Evolutionary conservation across 2,113 vertebrate genomes (phyloP).

Genomic region (Morone chrysops): DNA sequence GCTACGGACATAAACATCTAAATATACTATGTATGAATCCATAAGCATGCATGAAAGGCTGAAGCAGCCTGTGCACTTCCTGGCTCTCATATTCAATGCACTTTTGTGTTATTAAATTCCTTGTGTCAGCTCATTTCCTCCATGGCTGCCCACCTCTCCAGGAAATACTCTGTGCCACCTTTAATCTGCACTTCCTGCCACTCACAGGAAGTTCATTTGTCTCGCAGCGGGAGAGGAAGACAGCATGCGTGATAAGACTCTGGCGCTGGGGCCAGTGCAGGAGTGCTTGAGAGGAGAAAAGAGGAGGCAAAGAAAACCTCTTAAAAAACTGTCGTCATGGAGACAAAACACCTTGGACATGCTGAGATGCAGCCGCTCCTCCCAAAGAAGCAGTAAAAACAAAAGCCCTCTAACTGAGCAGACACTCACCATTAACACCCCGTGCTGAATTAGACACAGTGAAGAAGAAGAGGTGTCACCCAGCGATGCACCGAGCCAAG

Average conservation of each 20-base stretch:
- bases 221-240: constrained; percentile 23
- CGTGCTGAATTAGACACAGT: constrained; percentile 21
- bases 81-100: constrained; percentile 26
- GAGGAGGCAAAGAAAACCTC: constrained; percentile 22
- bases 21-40: not conserved
- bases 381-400: constrained; percentile 50
- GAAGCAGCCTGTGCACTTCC: constrained; percentile 22
- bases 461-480: constrained; percentile 38
- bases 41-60: not conserved
- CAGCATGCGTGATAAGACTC: constrained; percentile 28
- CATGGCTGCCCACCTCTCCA: constrained; percentile 49
- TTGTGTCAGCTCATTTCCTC: constrained; percentile 70
- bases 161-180: constrained; percentile 66
- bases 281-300: constrained; percentile 8
- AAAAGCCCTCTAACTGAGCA: constrained; percentile 41
- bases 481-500: not conserved
- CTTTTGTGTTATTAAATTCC: constrained; percentile 50
- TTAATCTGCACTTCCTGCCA: constrained; percentile 69
- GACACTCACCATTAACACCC: constrained; percentile 36
- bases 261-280: constrained; percentile 1
- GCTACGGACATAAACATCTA: constrained; percentile 9
- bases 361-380: constrained; percentile 23
- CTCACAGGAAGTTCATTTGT: constrained; percentile 67
- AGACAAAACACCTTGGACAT: constrained; percentile 59
- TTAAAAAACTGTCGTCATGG: constrained; percentile 57